Evolutionary conservation across 2,888 invertebrate genomes (phyloP), one percentile per base, ranked within the genome.

Genomic region (Scrobipalpa atriplicella): DNA sequence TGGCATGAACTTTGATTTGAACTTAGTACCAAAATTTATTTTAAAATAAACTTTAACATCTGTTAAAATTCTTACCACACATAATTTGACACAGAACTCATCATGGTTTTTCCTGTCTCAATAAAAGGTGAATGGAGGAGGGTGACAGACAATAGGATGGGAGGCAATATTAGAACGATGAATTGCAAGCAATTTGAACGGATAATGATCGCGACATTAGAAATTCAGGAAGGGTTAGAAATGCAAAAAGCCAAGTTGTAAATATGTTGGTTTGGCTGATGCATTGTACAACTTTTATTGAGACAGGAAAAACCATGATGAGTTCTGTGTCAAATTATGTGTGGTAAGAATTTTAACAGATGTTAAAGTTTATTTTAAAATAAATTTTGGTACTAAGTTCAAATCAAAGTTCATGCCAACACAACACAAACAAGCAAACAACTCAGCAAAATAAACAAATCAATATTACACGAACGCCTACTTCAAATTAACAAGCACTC

Each of bases 401-500:
- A n/a, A 7, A 6, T 16, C 3, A 36, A 58, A 43, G 56, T 19
- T 36, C 29, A 51, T 51, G 61, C 7, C 6, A 39, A 16, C 64
- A 54, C 41, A 21, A 19, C 5, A n/a, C n/a, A n/a, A n/a, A n/a
- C n/a, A n/a, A n/a, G n/a, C 47, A 47, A 47, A 43, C 11, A 47
- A 2, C n/a, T 47, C n/a, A 29, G 9, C 9, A 64, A 64, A 64
- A 65, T 16, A 21, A 65, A 39, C 66, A 67, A 69, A 69, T 67
- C 64, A 69, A 68, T 36, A 56, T 56, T n/a, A 21, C 21, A 69
- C 60, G 69, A 70, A 67, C 51, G 63, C 63, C 52, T 18, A 52
- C 63, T 63, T 47, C 63, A 63, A 63, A 63, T 63, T 63, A 63
- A 63, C 63, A 63, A 63, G 29, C 66, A 62, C 56, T 64, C 66